Evolutionary conservation across 1,140 invertebrate genomes (phyloP).

Genomic region (Megalonaias nervosa): DNA sequence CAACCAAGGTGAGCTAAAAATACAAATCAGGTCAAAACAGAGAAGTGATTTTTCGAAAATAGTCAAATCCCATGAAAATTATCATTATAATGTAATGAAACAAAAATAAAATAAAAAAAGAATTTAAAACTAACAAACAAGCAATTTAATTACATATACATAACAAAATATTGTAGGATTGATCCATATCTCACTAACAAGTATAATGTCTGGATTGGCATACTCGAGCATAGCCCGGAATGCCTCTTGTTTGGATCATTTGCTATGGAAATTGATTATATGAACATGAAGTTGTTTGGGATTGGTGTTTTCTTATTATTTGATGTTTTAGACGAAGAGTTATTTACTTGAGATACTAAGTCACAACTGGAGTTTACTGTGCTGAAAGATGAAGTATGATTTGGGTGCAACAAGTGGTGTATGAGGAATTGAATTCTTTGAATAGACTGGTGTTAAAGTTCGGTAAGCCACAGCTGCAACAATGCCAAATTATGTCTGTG

Average conservation of each 20-base stretch:
- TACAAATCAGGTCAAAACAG: too few relatives aligned
- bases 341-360: neutral
- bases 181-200: conserved; percentile 5
- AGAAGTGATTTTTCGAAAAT: too few relatives aligned
- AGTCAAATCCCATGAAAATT: too few relatives aligned
- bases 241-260: conserved; percentile 1
- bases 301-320: neutral
- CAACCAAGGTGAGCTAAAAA: too few relatives aligned
- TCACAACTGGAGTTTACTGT: neutral
- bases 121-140: too few relatives aligned
- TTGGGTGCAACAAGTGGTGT: neutral
- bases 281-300: neutral
- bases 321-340: neutral
- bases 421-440: neutral
- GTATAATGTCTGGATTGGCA: neutral
- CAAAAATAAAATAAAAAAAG: too few relatives aligned
- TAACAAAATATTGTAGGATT: neutral
- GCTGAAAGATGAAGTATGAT: neutral
- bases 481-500: neutral
- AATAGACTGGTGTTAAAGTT: conserved; percentile 13
- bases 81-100: too few relatives aligned
- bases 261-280: conserved; percentile 4
- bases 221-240: conserved; percentile 2
- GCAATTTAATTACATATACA: too few relatives aligned
- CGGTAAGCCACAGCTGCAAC: neutral